Evolutionary conservation across 2,113 vertebrate genomes (phyloP), one percentile per base, ranked within the genome.

Genomic region (Megaceryle maxima): DNA sequence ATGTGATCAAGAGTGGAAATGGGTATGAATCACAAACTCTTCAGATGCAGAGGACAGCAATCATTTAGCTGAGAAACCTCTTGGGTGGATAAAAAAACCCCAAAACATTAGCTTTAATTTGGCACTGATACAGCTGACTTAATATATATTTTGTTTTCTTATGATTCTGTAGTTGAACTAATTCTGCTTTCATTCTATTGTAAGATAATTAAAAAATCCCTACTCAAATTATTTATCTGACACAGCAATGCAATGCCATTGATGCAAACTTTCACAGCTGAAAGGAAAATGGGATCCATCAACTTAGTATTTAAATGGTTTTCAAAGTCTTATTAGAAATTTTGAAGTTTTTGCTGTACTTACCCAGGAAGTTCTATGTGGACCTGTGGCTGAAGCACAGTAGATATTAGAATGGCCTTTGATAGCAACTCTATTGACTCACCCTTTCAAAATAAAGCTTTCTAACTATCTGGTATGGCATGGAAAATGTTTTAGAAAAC

Each of bases 1-100:
- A 88, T 86, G 83, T 94, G 56, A 88, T 93, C 87, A 94, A 84
- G 83, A 74, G 77, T 62, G 70, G 76, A 90, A 92, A 83, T 63
- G 29, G 11, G 4, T 85, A 21, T 59, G 31, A 93, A 29, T 77
- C 81, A 95, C 10, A 50, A 83, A 33, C 13, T 64, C 29, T 87
- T 86, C 57, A 90, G 44, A 63, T 83, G 39, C 60, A 41, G 37
- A 13, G 21, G 31, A 63, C 46, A 80, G 22, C 74, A 90, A 50
- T 78, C 24, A 78, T 78, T 94, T 72, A 81, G 35, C 28, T 6
- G 6, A 88, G 51, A 77, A 7, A 26, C 3, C 18, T 72, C 25
- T 69, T 63, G 29, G 18, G 50, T 78, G 20, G 43, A 88, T 91
- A 3, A 67, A 70, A 92, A 78, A 78, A 67, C 8, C 39, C 9